These are phyloP conservation scores for Acridotheres tristis DNA, from an alignment of 2,797 vertebrate species.

Conservation along the genomic window DNA sequence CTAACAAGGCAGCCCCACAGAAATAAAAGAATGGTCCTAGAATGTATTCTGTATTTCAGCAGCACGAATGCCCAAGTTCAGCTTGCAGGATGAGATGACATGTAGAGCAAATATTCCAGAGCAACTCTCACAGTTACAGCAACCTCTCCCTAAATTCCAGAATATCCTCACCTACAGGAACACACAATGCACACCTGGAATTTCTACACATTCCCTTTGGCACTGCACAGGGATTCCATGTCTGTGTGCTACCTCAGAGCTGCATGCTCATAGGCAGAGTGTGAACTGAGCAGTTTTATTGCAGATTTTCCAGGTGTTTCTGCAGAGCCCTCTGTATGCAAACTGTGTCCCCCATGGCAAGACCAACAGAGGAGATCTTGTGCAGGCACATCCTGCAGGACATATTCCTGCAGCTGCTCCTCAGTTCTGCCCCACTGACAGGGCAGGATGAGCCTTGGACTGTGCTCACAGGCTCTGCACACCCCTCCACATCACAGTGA, in stretches of 20 bases:
- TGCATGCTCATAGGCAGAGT: background rate
- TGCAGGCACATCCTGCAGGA: background rate
- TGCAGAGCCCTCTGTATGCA: background rate
- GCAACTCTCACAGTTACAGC: background rate
- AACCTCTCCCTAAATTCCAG: background rate
- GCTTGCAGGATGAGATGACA: background rate
- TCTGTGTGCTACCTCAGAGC: background rate
- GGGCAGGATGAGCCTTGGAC: background rate
- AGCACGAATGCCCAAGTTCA: background rate
- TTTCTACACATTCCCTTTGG: background rate
- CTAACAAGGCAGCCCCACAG: background rate
- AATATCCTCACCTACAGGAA: background rate
- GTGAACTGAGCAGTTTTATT: background rate
- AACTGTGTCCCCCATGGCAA: background rate
- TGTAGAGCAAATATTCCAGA: background rate
- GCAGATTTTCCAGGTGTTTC: background rate
- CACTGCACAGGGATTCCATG: background rate
- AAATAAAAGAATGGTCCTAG: background rate
- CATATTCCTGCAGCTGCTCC: background rate
- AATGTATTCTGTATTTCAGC: background rate
- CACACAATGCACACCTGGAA: background rate
- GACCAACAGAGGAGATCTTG: background rate
- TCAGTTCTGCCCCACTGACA: background rate
- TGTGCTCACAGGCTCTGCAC: background rate
- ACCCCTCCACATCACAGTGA: background rate